Conservation (phyloP, 2,888 invertebrate genomes). For the Orthonevra nobilis region DNA sequence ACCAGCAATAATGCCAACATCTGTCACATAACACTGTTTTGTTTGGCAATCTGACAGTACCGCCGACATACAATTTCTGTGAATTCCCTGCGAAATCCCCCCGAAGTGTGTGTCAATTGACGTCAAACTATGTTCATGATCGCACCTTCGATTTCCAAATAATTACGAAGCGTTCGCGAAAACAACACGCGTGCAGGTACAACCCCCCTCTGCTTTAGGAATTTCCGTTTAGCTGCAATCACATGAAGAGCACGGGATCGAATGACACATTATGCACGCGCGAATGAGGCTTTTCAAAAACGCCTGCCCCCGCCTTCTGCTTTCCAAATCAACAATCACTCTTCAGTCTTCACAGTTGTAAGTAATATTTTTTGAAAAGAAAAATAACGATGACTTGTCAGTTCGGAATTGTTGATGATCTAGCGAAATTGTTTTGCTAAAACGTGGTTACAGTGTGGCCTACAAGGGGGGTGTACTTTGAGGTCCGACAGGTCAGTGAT, state of each 20-base stretch:
- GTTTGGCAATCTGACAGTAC: conserved; percentile 5
- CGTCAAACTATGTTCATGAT: conserved; percentile 36
- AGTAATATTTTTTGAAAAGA: conserved; percentile 9
- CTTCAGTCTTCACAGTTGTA: too few relatives aligned
- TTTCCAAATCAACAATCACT: too few relatives aligned
- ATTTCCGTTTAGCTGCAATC: conserved; percentile 37
- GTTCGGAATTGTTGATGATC: conserved; percentile 12
- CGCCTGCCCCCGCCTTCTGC: not conserved
- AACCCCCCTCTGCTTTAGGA: not conserved
- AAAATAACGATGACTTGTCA: conserved; percentile 25
- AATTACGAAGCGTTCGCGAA: conserved; percentile 12
- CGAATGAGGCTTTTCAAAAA: conserved; percentile 9
- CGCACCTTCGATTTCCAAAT: conserved; percentile 45
- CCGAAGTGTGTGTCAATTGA: conserved; percentile 29
- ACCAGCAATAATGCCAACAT: not conserved
- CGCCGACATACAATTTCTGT: not conserved
- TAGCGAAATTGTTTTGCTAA: not conserved
- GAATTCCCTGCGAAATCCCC: not conserved
- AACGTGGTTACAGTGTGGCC: not conserved
- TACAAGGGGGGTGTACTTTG: too few relatives aligned
- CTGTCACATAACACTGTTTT: conserved; percentile 18
- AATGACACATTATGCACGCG: conserved; percentile 19
- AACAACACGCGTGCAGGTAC: conserved; percentile 37
- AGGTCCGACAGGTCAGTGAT: too few relatives aligned
- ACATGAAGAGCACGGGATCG: conserved; percentile 15